These are phyloP conservation scores for Drosophila pseudotakahashii DNA, from an alignment of 2,888 invertebrate genomes.

Conservation along the genomic window DNA sequence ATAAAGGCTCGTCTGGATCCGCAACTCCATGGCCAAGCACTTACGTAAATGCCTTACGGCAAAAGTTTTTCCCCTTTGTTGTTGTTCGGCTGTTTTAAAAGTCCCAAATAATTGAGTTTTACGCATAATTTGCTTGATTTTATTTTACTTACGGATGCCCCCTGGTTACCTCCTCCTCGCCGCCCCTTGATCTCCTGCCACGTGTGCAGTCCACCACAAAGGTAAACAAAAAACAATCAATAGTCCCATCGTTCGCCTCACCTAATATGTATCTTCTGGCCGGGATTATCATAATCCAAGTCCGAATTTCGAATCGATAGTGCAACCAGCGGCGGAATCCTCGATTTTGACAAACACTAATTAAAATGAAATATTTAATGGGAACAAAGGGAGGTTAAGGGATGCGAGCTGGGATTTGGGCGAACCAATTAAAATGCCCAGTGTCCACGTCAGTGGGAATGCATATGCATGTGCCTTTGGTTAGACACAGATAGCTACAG, in stretches of 20 bases:
- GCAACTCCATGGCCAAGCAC: conserved; percentile 39
- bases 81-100: conserved; percentile 56
- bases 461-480: conserved; percentile 13
- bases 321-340: conserved; percentile 17
- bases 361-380: conserved; percentile 52
- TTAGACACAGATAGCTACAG: conserved; percentile 26
- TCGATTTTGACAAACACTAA: conserved; percentile 47
- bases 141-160: conserved; percentile 41
- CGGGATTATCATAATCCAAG: conserved; percentile 37
- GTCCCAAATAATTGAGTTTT: conserved; percentile 70
- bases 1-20: conserved; percentile 24
- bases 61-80: conserved; percentile 55
- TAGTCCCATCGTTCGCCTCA: conserved; percentile 4
- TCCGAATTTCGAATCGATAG: conserved; percentile 30
- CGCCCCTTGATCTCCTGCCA: conserved; percentile 18
- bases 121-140: conserved; percentile 57
- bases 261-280: conserved; percentile 5
- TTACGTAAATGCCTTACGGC: conserved; percentile 50
- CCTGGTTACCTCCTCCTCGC: neutral
- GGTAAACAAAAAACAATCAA: conserved; percentile 40
- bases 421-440: conserved; percentile 42
- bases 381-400: neutral
- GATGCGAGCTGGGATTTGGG: conserved; percentile 1
- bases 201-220: conserved; percentile 33
- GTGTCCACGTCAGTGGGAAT: conserved; percentile 3